These are phyloP conservation scores for Drosophila bocki DNA, from an alignment of 1,140 invertebrate species.

Conservation along the genomic window DNA sequence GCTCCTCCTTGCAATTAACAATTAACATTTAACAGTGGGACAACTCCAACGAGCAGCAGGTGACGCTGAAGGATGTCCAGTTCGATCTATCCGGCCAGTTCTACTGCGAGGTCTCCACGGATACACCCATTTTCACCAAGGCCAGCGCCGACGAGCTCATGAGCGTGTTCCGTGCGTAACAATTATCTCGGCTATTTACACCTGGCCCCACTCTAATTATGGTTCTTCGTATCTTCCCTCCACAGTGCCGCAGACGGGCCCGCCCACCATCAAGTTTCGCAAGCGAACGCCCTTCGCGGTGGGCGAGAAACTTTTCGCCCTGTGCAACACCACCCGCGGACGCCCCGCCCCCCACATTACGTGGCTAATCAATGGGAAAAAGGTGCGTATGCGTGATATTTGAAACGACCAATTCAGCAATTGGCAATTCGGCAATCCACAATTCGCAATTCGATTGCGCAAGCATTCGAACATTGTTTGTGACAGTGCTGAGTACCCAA, in stretches of 20 bases:
- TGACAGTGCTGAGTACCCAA: neutral
- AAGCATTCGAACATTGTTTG: neutral
- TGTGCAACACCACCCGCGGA: slow-evolving; percentile 91
- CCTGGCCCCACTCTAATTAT: slow-evolving; percentile 54
- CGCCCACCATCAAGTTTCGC: slow-evolving; percentile 90
- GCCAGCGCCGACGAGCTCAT: slow-evolving; percentile 89
- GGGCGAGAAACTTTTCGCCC: slow-evolving; percentile 90
- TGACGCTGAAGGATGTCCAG: slow-evolving; percentile 90
- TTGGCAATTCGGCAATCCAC: slow-evolving; percentile 49
- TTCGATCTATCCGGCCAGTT: slow-evolving; percentile 90
- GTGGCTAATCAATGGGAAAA: slow-evolving; percentile 93
- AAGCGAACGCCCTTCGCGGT: slow-evolving; percentile 88
- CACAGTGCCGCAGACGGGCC: slow-evolving; percentile 89
- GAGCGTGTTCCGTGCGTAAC: slow-evolving; percentile 90
- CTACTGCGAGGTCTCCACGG: slow-evolving; percentile 91
- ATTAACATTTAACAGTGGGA: slow-evolving; percentile 86
- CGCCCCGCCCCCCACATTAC: slow-evolving; percentile 91
- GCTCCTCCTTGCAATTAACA: neutral
- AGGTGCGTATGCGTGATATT: slow-evolving; percentile 87
- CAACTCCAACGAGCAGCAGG: slow-evolving; percentile 90
- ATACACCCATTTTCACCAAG: slow-evolving; percentile 91
- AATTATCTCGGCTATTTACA: slow-evolving; percentile 28
- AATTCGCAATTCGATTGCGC: slow-evolving; percentile 21
- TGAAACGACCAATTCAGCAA: slow-evolving; percentile 14
- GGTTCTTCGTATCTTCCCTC: slow-evolving; percentile 10